Conservation (phyloP, 2,888 invertebrate species). For the Apodemia mormo region DNA sequence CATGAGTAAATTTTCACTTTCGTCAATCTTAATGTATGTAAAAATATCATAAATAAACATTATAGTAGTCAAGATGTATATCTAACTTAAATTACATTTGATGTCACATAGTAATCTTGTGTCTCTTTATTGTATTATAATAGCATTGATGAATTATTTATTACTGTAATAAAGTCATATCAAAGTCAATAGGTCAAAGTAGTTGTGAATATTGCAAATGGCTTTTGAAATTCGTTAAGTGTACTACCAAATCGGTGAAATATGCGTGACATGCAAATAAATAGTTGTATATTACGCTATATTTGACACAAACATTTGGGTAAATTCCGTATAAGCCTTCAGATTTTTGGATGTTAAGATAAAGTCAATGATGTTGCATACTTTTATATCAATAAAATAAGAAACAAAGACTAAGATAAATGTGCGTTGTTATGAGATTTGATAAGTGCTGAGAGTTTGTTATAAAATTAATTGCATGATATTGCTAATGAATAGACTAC, state of each 20-base stretch:
- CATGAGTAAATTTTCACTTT: neutral
- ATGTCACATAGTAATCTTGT: neutral
- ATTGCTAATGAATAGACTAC: no score
- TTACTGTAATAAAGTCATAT: neutral
- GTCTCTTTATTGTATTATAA: conserved; percentile 6
- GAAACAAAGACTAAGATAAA: no score
- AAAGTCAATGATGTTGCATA: no score
- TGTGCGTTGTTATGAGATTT: no score
- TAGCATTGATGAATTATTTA: conserved; percentile 6
- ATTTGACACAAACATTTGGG: no score
- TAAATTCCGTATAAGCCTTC: no score
- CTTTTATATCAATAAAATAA: no score
- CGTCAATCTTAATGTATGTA: neutral
- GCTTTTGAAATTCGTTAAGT: neutral
- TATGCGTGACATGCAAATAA: neutral
- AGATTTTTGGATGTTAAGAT: no score
- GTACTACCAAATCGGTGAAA: neutral
- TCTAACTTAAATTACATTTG: neutral
- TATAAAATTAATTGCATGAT: no score
- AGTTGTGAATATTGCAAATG: neutral
- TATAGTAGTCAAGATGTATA: neutral
- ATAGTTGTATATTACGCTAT: neutral
- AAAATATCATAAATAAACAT: neutral
- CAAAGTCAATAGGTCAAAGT: neutral
- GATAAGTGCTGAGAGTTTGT: no score